These are phyloP conservation scores for Macrosoma leucophasiata DNA, from an alignment of 2,888 invertebrate species.

Conservation along the genomic window DNA sequence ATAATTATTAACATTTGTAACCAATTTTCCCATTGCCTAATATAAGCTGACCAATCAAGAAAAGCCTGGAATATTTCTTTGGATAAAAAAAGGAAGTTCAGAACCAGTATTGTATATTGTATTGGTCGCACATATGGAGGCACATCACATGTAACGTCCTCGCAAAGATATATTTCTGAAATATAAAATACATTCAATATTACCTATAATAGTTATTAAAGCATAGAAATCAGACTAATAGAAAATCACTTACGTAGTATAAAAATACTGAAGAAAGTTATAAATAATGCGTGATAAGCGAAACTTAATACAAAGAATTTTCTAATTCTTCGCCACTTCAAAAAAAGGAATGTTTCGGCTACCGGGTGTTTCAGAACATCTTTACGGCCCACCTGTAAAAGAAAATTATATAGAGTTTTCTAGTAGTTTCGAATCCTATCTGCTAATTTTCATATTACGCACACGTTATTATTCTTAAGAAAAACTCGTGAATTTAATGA, in stretches of 20 bases:
- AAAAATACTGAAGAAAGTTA: conserved; percentile 83
- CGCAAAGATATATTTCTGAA: conserved; percentile 72
- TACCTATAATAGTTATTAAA: background rate
- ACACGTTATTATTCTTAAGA: no score
- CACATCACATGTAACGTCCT: conserved; percentile 54
- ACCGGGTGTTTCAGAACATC: conserved; percentile 88
- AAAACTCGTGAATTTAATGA: no score
- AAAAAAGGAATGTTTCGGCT: conserved; percentile 87
- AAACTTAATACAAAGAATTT: conserved; percentile 88
- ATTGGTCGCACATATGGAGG: conserved; percentile 56
- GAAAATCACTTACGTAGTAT: conserved; percentile 74
- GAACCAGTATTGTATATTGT: conserved; percentile 77
- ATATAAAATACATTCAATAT: conserved; percentile 19
- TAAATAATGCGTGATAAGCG: conserved; percentile 85
- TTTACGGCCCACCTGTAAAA: conserved; percentile 80
- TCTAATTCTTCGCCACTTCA: conserved; percentile 89
- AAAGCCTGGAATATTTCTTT: conserved; percentile 89
- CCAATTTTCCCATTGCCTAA: conserved; percentile 90
- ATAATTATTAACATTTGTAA: conserved; percentile 86
- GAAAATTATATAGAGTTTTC: background rate
- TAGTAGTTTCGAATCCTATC: background rate
- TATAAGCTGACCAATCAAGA: conserved; percentile 82
- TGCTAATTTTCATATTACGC: no score
- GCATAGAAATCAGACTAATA: background rate
- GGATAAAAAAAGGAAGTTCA: conserved; percentile 78